Evolutionary conservation across 1,140 invertebrate genomes (phyloP).

Genomic region (Lepidurus couesii): DNA sequence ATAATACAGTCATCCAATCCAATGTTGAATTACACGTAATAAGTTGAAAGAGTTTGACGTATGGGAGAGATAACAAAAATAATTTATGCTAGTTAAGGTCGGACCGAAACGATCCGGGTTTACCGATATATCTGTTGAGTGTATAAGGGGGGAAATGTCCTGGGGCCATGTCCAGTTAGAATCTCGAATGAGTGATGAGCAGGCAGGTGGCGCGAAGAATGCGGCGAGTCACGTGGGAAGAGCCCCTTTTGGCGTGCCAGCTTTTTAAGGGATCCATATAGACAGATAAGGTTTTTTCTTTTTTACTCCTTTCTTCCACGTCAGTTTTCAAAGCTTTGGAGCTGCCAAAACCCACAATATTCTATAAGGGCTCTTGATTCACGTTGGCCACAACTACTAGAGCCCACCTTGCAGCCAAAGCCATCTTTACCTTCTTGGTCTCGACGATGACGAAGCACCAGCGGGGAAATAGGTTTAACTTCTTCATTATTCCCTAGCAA

Average conservation of each 20-base stretch:
- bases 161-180: neutral
- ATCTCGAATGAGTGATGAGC: conserved; percentile 18
- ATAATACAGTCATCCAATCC: too few species aligned
- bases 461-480: neutral
- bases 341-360: conserved; percentile 2
- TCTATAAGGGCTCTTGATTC: neutral
- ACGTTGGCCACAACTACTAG: neutral
- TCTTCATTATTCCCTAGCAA: neutral
- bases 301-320: neutral
- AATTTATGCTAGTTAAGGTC: neutral
- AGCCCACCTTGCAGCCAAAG: neutral
- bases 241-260: conserved; percentile 7
- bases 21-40: too few species aligned
- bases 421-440: neutral
- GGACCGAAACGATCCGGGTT: neutral
- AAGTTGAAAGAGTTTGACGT: too few species aligned
- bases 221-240: conserved; percentile 20
- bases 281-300: neutral
- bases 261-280: conserved; percentile 9
- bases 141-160: neutral
- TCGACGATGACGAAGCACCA: neutral
- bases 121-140: neutral
- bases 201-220: conserved; percentile 13
- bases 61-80: neutral
- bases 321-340: neutral